A percentile compares a stretch with the other conserved stretches of the same genome.
Conservation (phyloP, 2,888 invertebrate species). For the Melanostoma scalare region DNA sequence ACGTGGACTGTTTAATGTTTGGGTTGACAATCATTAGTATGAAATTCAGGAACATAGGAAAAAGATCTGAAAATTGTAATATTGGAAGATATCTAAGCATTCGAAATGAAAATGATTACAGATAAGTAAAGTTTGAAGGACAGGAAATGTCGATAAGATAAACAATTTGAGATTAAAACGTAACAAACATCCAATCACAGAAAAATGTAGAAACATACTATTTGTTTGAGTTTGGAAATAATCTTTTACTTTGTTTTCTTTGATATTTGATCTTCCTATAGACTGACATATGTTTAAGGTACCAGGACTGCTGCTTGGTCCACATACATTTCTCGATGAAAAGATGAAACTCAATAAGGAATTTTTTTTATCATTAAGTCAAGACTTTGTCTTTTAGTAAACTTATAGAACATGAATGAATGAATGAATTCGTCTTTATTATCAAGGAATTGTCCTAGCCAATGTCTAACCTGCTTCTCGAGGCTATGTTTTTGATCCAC, state of each 20-base stretch:
- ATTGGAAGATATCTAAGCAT: not conserved
- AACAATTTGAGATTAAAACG: too few relatives aligned
- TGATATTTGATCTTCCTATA: constrained; percentile 21
- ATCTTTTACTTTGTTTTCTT: not conserved
- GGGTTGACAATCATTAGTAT: too few relatives aligned
- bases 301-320: too few relatives aligned
- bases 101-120: not conserved
- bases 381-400: constrained; percentile 1
- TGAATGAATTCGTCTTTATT: not conserved
- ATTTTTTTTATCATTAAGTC: not conserved
- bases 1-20: too few relatives aligned
- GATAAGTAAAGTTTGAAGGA: not conserved
- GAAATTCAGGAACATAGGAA: too few relatives aligned
- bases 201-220: too few relatives aligned
- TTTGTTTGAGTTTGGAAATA: too few relatives aligned
- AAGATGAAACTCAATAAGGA: not conserved
- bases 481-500: too few relatives aligned
- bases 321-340: constrained; percentile 2
- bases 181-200: too few relatives aligned
- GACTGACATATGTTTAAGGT: too few relatives aligned
- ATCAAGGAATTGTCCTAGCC: too few relatives aligned
- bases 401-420: not conserved
- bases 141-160: not conserved
- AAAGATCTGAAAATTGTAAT: not conserved
- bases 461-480: too few relatives aligned